Percentiles rank a stretch among this genome's conserved stretches.
Conservation (phyloP, 2,797 vertebrate genomes). For the Molossus alvarezi region DNA sequence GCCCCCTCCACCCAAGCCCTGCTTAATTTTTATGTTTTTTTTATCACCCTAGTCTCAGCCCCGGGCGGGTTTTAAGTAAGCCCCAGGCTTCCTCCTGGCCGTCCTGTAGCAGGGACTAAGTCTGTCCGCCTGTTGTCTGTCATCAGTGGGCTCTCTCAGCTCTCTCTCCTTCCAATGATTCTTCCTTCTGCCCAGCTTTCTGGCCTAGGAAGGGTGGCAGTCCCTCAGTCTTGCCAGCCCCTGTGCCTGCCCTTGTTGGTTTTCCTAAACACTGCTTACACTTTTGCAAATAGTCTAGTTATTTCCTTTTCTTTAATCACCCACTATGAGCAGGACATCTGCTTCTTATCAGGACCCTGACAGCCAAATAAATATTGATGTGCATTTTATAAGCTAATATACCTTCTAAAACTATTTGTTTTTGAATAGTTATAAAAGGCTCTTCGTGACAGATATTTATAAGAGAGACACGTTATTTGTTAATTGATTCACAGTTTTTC, state of each 20-base stretch:
- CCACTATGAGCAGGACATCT: neutral
- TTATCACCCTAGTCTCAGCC: neutral
- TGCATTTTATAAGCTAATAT: constrained; percentile 28
- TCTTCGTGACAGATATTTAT: neutral
- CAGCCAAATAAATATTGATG: neutral
- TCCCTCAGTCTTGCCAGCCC: neutral
- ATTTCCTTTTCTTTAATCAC: neutral
- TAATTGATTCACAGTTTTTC: neutral
- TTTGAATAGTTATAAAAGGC: neutral
- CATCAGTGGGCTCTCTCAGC: neutral
- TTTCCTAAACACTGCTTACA: neutral
- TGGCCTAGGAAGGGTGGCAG: neutral
- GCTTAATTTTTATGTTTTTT: neutral
- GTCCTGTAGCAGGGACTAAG: too few relatives aligned
- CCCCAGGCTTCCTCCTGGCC: neutral
- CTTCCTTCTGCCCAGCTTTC: neutral
- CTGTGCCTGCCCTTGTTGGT: neutral
- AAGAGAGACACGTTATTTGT: neutral
- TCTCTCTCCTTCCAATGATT: neutral
- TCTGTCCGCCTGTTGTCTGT: neutral
- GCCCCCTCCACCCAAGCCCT: too few relatives aligned
- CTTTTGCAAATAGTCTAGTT: neutral
- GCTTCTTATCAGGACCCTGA: neutral
- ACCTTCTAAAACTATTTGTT: constrained; percentile 1
- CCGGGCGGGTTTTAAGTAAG: neutral